A percentile compares a stretch with the other conserved stretches of the same genome.
Evolutionary conservation across 2,888 invertebrate species (phyloP).

Genomic region (Campoplex nolae): DNA sequence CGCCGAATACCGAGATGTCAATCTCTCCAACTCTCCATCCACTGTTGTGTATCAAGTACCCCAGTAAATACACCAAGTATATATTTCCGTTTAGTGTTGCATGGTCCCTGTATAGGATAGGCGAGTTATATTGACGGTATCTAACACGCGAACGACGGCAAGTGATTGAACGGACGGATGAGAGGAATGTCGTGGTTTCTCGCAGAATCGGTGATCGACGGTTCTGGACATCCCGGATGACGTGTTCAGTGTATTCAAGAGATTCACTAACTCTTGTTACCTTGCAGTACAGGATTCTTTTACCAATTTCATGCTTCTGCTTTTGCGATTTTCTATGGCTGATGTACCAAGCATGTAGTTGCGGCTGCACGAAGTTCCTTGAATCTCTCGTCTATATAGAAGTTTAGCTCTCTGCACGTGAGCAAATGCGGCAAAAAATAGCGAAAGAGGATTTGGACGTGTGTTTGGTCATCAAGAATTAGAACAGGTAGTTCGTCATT

Average conservation of each 20-base stretch:
- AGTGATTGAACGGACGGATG: conserved; percentile 49
- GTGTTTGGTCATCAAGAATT: conserved; percentile 54
- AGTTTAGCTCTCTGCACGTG: conserved; percentile 46
- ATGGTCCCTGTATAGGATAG: conserved; percentile 40
- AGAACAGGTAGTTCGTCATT: conserved; percentile 1
- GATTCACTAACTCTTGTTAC: conserved; percentile 57
- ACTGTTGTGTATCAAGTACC: conserved; percentile 60
- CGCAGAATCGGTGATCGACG: conserved; percentile 57
- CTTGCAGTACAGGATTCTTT: conserved; percentile 8
- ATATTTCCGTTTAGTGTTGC: conserved; percentile 38
- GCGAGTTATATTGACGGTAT: conserved; percentile 47
- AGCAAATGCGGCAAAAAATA: conserved; percentile 40
- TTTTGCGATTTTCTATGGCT: conserved; percentile 57
- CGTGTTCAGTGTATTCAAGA: conserved; percentile 42
- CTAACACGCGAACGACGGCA: conserved; percentile 48
- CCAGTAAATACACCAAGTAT: conserved; percentile 51
- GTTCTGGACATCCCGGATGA: conserved; percentile 42
- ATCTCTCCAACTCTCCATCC: conserved; percentile 64
- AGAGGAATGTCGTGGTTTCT: conserved; percentile 46
- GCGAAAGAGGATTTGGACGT: conserved; percentile 28
- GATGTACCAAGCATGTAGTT: conserved; percentile 27
- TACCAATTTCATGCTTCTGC: conserved; percentile 50
- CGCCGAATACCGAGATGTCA: conserved; percentile 77
- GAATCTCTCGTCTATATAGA: conserved; percentile 42
- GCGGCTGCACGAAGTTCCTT: conserved; percentile 50